Base-by-base conservation (phyloP, 2,888 invertebrate genomes). In the Melinopterus prodromus region DNA sequence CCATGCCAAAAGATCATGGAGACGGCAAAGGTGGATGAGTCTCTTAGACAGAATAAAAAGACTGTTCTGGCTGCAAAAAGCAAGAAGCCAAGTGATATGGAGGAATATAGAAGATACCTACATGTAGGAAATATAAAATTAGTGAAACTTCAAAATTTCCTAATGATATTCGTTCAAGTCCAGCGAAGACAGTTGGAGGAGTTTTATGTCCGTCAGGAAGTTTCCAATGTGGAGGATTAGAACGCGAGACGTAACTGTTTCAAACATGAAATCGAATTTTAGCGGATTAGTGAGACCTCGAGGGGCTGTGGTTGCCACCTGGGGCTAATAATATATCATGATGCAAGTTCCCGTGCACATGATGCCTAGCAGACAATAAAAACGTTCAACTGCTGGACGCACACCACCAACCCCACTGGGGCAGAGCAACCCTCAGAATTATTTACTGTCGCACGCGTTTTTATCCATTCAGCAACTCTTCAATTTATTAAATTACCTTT, bases 301-400 rank as follows among this genome's bases (percentile, higher is more conserved):
- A 79, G 78, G 82, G 81, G 80, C 77, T 79, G 26, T 81, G 80
- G 79, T 80, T 83, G 81, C 83, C 84, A 84, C 84, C 84, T 84
- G 84, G 82, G 84, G 83, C 83, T 84, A 84, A 84, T 84, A 84
- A 84, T 84, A 84, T 84, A 83, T 84, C 83, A 83, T 83, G 82
- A 80, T 81, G 80, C 70, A 74, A 78, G 69, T 36, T 71, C 78
- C 71, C 77, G 53, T 9, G 53, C 53, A 53, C 53, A 53, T 53
- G 53, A 53, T 53, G 53, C 53, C 53, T 12, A 4, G 53, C 12
- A 53, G 53, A 53, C 53, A 53, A 12, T 53, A 53, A 53, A 53
- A 53, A 53, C 53, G 53, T 53, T 53, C 53, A 12, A 53, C 12
- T 53, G 53, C 53, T 53, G 53, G 26, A 53, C 9, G 53, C 53